Base-by-base conservation (phyloP, 1,140 invertebrate genomes). In the Phymorhynchus buccinoides region DNA sequence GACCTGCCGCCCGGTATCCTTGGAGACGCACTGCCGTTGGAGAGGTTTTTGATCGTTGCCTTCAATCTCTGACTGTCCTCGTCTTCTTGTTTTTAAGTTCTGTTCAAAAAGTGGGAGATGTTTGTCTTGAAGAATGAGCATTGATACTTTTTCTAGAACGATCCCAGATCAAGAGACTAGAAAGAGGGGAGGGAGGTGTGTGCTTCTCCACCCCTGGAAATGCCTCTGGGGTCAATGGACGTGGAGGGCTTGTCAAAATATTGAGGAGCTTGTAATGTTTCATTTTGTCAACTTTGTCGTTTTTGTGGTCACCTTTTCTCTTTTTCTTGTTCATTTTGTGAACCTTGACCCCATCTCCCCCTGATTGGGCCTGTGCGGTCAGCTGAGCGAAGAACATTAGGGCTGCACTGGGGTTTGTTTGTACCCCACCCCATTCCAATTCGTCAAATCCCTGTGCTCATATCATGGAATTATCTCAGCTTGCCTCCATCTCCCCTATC, bases 191-290 rank as follows among this genome's bases (percentile, higher is more conserved):
- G 62, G 62, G 62, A 0, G 1, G 62, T 16, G 62, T 0, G 30
- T 16, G 6, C n/a, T 66, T 27, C 62, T 27, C 62, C 16, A 2
- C 68, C 30, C 18, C 30, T 4, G 68, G 30, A 35, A 71, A 9
- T 32, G 68, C 35, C 68, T 71, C 30, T 71, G 68, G 68, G 35
- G 27, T 71, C 68, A 37, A 75, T 75, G 39, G 35, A 39, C 37
- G 73, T 41, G 37, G 42, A 75, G 18, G 12, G 37, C 73, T 75
- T 75, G 73, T 41, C 73, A 37, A 71, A 37, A 71, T 71, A 71
- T 35, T 71, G 30, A 62, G n/a, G 56, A 62, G 14, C n/a, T 62
- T 62, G 22, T 62, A 62, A 62, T 27, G n/a, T 16, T 27, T 62
- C 22, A n/a, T n/a, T 62, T 27, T 62, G 1, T 62, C 56, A 22